Percentiles rank a stretch among this genome's conserved stretches.
phyloP scores from a whole-genome alignment of 2,113 vertebrate species.

The Peromyscus polionotus region DNA sequence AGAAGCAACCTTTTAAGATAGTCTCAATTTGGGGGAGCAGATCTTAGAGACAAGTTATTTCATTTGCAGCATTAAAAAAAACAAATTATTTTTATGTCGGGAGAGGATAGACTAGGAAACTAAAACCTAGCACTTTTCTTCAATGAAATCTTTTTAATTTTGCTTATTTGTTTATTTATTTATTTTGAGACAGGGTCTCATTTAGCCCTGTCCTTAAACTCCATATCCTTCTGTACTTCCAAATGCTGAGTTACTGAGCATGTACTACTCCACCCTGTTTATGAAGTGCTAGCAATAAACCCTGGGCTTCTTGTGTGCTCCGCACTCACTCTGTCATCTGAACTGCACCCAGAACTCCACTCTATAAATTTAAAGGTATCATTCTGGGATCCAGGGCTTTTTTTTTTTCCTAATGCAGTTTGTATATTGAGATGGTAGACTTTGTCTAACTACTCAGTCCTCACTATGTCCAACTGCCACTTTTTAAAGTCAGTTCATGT shows the following conservation, averaged over 20 bases:
- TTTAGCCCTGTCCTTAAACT: background rate
- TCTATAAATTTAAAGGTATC: background rate
- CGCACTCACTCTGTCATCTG: too few relatives aligned
- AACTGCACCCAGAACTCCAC: background rate
- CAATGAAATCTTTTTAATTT: background rate
- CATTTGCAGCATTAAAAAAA: slow-evolving; percentile 10
- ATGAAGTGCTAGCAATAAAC: background rate
- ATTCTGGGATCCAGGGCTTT: background rate
- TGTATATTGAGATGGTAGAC: slow-evolving; percentile 8
- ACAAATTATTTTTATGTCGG: background rate
- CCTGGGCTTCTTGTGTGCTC: background rate
- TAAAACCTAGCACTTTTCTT: slow-evolving; percentile 33
- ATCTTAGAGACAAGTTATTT: background rate
- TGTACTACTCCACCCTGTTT: background rate
- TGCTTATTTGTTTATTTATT: background rate
- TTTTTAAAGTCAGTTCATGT: slow-evolving; percentile 19
- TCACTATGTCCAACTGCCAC: background rate
- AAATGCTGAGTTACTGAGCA: background rate
- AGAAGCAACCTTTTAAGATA: background rate
- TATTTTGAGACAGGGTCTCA: background rate
- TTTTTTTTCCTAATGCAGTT: background rate
- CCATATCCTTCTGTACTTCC: background rate
- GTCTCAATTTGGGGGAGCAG: background rate
- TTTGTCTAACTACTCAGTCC: slow-evolving; percentile 1
- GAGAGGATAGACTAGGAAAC: background rate